These are phyloP conservation scores for Rhagoletis zephyria DNA, from an alignment of 1,140 invertebrate genomes.

Conservation along the genomic window DNA sequence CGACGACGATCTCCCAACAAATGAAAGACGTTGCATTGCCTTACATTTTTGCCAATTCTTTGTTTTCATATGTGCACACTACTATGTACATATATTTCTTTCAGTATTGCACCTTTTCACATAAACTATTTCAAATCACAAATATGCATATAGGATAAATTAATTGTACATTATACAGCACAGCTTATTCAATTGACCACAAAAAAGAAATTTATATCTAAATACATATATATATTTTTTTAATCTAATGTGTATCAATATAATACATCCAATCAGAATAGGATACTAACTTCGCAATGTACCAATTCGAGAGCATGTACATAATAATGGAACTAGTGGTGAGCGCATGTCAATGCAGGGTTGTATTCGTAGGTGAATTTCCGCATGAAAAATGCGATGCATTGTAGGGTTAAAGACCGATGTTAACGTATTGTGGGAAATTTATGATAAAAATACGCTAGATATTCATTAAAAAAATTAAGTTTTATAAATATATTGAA, in stretches of 20 bases:
- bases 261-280: slow-evolving; percentile 41
- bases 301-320: slow-evolving; percentile 22
- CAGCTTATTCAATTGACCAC: slow-evolving; percentile 16
- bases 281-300: slow-evolving; percentile 46
- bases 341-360: slow-evolving; percentile 38
- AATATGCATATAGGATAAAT: slow-evolving; percentile 19
- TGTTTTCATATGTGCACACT: neutral
- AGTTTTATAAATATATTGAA: too few species aligned
- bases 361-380: slow-evolving; percentile 18
- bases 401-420: neutral
- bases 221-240: neutral
- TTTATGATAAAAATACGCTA: too few species aligned
- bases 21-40: slow-evolving; percentile 45
- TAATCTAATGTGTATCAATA: slow-evolving; percentile 46
- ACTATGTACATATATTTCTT: neutral
- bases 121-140: slow-evolving; percentile 23
- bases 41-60: slow-evolving; percentile 50
- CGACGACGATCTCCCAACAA: slow-evolving; percentile 38
- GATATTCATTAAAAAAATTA: too few species aligned
- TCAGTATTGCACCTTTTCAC: neutral
- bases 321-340: slow-evolving; percentile 15
- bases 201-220: neutral
- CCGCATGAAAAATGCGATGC: neutral
- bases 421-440: too few species aligned
- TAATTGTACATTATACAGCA: neutral